Base-by-base conservation (phyloP, 2,888 invertebrate species). In the Bembecia ichneumoniformis region DNA sequence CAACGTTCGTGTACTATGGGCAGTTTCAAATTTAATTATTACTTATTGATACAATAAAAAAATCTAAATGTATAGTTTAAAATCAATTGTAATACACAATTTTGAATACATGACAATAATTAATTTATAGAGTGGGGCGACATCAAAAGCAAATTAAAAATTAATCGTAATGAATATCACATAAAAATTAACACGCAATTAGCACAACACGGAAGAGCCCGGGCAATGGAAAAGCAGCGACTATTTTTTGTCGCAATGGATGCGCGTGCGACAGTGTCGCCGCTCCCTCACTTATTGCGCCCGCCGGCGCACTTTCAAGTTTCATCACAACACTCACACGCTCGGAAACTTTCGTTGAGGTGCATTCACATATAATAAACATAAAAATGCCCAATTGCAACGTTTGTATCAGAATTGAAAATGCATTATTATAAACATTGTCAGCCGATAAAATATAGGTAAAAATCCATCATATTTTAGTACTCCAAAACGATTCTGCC, bases 221-320 rank as follows among this genome's bases (percentile, higher is more conserved):
- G 61, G 58, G 54, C 54, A 49, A 28, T 62, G 59, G 59, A 58
- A 55, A 54, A 51, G 55, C 55, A 51, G 52, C 51, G 59, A 55
- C 56, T 54, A 52, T 60, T 68, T 73, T 72, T 71, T 69, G 68
- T 72, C 66, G 61, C 66, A 56, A 57, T 60, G 58, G 60, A 60
- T 56, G 66, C 68, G 60, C 68, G 67, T 54, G 68, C 72, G 68
- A 73, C 74, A 70, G 69, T 73, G 71, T 71, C 68, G 59, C 56
- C 64, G 71, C 62, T 68, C 74, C 74, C 73, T 74, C 72, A 65
- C 70, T 75, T 72, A 69, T 74, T 65, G 68, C 67, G 64, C 59
- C 59, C 67, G 64, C 59, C 59, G 59, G 63, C 57, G 59, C 64
- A 73, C 79, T 80, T 78, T 77, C 46, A 16, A 28, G 28, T 45